Base-by-base conservation (phyloP, 2,888 invertebrate species). In the Drosophila kokeensis region DNA sequence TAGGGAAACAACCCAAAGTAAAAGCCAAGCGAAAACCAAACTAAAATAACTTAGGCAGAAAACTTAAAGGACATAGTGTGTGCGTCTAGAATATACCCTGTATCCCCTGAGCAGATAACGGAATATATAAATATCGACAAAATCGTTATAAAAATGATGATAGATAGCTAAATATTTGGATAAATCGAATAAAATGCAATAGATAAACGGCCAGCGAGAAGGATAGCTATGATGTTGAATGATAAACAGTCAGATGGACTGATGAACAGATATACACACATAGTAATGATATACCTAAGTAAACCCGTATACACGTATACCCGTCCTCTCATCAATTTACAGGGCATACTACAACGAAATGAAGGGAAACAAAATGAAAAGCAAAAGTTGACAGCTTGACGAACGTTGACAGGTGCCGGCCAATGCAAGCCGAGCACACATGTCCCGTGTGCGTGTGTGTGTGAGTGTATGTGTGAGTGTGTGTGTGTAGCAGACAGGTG, bases 381-480 rank as follows among this genome's bases (percentile, higher is more conserved):
- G 68, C 53, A 65, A 73, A 81, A 73, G 69, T 75, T 85, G 89
- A 79, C 89, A 87, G 78, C 80, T 74, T 83, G 89, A 87, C 69
- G 71, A 78, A 69, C 70, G 79, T 52, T 81, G 78, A 69, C 78
- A 69, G 66, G 54, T 36, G 52, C 45, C 38, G 49, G 32, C 49
- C 57, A 40, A 29, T 29, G 38, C 13, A 29, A 21, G n/a, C 55
- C 27, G 27, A 15, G 27, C 55, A 38, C 53, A 59, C 48, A 61
- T 73, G 45, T 67, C 61, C 24, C 45, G 48, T 57, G 45, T 27
- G 60, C 49, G 55, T 50, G 54, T 76, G 52, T 45, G 40, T 45
- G 45, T 30, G 45, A 50, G 52, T 36, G 57, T 36, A 21, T 69
- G 60, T 59, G 50, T 72, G 60, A 60, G 57, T 64, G 61, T 42